phyloP scores from a whole-genome alignment of 2,888 invertebrate species.

The Drosophila recens region DNA sequence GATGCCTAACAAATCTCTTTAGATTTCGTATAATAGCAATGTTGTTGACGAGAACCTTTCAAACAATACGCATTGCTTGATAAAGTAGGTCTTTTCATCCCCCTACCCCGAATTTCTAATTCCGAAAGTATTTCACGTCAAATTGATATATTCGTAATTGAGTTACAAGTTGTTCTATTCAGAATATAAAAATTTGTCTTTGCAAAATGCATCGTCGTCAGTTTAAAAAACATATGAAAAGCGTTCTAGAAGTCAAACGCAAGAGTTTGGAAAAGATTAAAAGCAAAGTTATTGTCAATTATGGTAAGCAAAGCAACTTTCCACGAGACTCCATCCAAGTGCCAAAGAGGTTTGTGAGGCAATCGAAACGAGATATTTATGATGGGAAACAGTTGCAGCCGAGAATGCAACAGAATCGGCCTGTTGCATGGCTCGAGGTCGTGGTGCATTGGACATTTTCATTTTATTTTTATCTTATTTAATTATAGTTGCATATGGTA shows the following conservation, averaged over 20 bases:
- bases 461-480: no score
- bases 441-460: conserved; percentile 64
- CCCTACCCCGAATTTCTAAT: background rate
- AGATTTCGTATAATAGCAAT: conserved; percentile 47
- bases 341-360: background rate
- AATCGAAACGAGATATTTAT: background rate
- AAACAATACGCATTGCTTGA: conserved; percentile 6
- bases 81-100: background rate
- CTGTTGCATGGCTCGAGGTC: conserved; percentile 16
- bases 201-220: conserved; percentile 42
- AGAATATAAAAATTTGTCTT: background rate
- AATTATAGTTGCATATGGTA: no score
- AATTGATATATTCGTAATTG: conserved; percentile 8
- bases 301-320: background rate
- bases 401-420: background rate
- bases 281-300: background rate
- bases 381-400: background rate
- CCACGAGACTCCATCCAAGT: background rate
- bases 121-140: conserved; percentile 32
- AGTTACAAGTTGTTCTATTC: conserved; percentile 3
- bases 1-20: conserved; percentile 73
- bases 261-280: conserved; percentile 7
- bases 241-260: background rate
- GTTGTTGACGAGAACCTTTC: conserved; percentile 15
- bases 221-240: conserved; percentile 13